Percentiles rank a stretch among this genome's conserved stretches.
phyloP scores from a whole-genome alignment of 2,888 invertebrate species.

The Agonum fuliginosum region DNA sequence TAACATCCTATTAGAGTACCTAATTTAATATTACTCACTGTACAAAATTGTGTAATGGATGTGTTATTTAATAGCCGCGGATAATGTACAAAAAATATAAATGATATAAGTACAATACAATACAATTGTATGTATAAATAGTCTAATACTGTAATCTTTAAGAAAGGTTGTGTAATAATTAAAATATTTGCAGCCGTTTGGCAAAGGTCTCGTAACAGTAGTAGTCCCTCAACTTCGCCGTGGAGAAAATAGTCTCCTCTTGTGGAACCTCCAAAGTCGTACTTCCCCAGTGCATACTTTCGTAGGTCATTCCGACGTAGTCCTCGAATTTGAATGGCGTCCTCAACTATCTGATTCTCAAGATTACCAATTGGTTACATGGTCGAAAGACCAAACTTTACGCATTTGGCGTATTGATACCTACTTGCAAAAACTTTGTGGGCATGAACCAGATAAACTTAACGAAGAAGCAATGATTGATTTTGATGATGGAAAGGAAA shows the following conservation, averaged over 20 bases:
- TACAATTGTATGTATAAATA: not conserved
- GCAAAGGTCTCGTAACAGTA: conserved; percentile 92
- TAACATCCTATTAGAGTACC: too few relatives aligned
- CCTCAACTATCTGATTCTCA: conserved; percentile 77
- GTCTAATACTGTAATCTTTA: conserved; percentile 4
- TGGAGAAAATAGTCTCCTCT: conserved; percentile 87
- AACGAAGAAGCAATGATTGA: conserved; percentile 67
- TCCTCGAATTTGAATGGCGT: conserved; percentile 96
- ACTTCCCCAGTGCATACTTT: conserved; percentile 90
- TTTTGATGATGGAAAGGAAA: conserved; percentile 57
- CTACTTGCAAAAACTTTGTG: conserved; percentile 87
- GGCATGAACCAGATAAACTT: conserved; percentile 78
- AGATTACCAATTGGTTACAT: conserved; percentile 92
- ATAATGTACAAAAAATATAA: too few relatives aligned
- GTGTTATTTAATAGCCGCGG: too few relatives aligned
- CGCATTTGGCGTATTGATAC: conserved; percentile 94
- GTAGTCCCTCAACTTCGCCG: conserved; percentile 93
- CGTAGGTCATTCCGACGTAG: conserved; percentile 95
- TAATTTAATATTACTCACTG: too few relatives aligned
- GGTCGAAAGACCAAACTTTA: conserved; percentile 95
- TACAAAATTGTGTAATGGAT: too few relatives aligned
- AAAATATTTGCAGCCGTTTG: conserved; percentile 82
- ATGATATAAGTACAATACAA: too few relatives aligned
- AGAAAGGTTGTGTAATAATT: not conserved
- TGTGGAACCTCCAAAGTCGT: conserved; percentile 85